Conservation (phyloP, 2,888 invertebrate genomes). For the Epirrhoe tristata region DNA sequence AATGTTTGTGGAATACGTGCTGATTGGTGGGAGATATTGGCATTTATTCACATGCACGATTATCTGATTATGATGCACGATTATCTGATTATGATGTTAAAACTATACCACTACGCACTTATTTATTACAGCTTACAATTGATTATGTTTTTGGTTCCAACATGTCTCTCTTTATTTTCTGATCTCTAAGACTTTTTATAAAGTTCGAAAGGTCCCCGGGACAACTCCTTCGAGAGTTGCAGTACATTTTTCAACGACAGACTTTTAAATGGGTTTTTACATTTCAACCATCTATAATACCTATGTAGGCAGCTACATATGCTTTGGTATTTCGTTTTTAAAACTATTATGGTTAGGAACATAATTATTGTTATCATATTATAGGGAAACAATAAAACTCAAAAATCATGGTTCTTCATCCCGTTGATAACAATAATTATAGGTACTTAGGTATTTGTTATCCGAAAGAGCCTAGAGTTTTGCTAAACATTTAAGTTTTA, state of each 20-base stretch:
- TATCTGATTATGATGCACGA: too few relatives aligned
- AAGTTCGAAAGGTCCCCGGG: conserved; percentile 46
- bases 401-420: too few relatives aligned
- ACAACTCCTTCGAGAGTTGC: conserved; percentile 52
- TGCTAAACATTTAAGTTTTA: too few relatives aligned
- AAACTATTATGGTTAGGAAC: too few relatives aligned
- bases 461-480: too few relatives aligned
- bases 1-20: conserved; percentile 42
- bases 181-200: conserved; percentile 39
- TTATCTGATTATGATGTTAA: conserved; percentile 8
- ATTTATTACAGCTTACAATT: neutral
- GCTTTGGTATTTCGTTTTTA: too few relatives aligned
- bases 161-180: neutral
- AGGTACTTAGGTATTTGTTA: too few relatives aligned
- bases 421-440: too few relatives aligned
- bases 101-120: neutral
- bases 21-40: conserved; percentile 19
- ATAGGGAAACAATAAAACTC: too few relatives aligned
- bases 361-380: too few relatives aligned
- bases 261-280: conserved; percentile 47
- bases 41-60: neutral
- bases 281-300: neutral
- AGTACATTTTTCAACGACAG: conserved; percentile 57
- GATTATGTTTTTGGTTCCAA: neutral
- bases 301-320: neutral